phyloP scores from a whole-genome alignment of 35 echinoderm and acorn worm genomes.

The Apostichopus californicus region DNA sequence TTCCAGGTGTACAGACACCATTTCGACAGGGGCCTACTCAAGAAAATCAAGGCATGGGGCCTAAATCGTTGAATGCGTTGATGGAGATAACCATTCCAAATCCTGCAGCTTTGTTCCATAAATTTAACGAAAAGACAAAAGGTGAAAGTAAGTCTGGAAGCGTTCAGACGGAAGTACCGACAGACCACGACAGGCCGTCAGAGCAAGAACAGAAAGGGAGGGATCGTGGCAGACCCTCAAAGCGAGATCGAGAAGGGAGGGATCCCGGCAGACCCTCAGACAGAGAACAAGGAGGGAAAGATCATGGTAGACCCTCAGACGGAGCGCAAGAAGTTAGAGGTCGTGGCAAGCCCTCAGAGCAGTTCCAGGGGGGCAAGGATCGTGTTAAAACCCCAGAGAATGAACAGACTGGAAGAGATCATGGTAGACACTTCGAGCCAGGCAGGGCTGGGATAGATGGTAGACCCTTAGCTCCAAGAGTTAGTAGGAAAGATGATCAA shows the following conservation, averaged over 20 bases:
- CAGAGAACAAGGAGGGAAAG: background rate
- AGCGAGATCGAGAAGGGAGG: background rate
- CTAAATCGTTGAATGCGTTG: background rate
- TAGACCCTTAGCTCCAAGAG: background rate
- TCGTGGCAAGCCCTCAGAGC: background rate
- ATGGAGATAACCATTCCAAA: slow-evolving; percentile 38
- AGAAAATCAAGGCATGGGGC: background rate
- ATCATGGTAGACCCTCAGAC: background rate
- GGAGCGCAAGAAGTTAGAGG: too few relatives aligned
- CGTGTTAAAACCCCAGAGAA: too few relatives aligned
- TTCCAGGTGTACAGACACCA: background rate
- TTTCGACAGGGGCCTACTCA: background rate
- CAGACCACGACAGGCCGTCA: background rate
- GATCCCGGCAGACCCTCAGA: background rate
- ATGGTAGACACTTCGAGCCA: background rate
- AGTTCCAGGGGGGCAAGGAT: background rate
- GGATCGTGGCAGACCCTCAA: background rate
- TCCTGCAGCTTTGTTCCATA: slow-evolving; percentile 5
- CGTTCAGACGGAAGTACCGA: background rate
- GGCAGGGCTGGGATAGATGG: background rate
- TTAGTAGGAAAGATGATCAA: too few relatives aligned
- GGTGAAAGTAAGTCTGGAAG: background rate
- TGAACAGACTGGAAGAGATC: background rate
- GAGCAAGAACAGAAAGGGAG: background rate
- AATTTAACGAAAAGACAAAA: background rate